phyloP scores from a whole-genome alignment of 2,797 vertebrate genomes.

The Psittacula derbiana region DNA sequence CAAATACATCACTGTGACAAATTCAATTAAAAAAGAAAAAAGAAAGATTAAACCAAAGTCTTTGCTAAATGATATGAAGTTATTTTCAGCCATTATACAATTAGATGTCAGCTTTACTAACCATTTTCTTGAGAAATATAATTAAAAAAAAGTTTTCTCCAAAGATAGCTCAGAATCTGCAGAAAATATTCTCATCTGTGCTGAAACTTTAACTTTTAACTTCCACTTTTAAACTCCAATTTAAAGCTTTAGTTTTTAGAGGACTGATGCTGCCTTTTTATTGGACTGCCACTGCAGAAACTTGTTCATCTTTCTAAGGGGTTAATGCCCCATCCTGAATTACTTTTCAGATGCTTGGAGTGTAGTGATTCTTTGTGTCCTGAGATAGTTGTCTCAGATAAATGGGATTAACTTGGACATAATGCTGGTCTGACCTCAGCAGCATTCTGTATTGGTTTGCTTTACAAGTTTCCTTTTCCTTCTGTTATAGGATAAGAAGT shows the following conservation, averaged over 20 bases:
- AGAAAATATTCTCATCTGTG: not conserved
- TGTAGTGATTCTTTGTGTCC: not conserved
- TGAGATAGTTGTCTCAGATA: not conserved
- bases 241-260: not conserved
- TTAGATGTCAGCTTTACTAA: slow-evolving; percentile 8
- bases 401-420: not conserved
- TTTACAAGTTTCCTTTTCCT: not conserved
- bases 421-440: accelerated
- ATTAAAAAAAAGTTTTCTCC: not conserved
- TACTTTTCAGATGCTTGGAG: not conserved
- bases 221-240: not conserved
- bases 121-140: not conserved
- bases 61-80: not conserved
- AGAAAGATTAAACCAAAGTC: not conserved
- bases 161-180: not conserved
- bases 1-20: slow-evolving; percentile 7
- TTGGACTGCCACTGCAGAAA: not conserved
- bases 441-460: not conserved
- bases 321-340: not conserved
- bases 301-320: not conserved
- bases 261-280: not conserved
- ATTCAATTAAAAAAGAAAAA: slow-evolving; percentile 14
- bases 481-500: not conserved
- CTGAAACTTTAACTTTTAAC: not conserved
- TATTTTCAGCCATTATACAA: not conserved